Evolutionary conservation across 1,140 invertebrate species (phyloP).

Genomic region (Drosophila persimilis): DNA sequence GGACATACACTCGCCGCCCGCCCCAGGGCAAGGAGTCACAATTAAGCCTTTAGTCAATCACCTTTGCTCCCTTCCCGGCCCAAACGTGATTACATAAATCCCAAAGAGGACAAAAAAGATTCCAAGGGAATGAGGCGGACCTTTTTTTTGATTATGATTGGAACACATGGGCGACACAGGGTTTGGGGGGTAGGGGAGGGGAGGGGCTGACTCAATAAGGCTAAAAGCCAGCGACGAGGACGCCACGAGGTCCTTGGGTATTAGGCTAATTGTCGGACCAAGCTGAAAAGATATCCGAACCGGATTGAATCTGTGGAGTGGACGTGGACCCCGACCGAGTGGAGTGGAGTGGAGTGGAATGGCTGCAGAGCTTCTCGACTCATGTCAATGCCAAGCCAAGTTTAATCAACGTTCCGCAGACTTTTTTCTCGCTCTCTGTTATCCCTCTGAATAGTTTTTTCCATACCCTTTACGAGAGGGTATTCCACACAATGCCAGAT

Average conservation of each 20-base stretch:
- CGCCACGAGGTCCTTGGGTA: constrained; percentile 59
- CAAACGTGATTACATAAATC: constrained; percentile 53
- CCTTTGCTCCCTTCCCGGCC: neutral
- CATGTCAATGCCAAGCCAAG: constrained; percentile 65
- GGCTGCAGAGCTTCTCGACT: constrained; percentile 37
- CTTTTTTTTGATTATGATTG: constrained; percentile 51
- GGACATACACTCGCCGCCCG: no score
- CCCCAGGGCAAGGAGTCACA: constrained; percentile 14
- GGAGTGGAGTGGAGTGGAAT: neutral
- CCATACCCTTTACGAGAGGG: constrained; percentile 5
- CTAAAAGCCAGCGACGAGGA: constrained; percentile 61
- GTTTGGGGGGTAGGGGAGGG: neutral
- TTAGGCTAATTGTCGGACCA: constrained; percentile 72
- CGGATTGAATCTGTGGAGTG: constrained; percentile 34
- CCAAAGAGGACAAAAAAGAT: constrained; percentile 16
- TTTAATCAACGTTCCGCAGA: constrained; percentile 70
- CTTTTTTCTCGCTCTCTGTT: constrained; percentile 31
- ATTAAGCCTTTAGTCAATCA: constrained; percentile 34
- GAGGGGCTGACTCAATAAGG: constrained; percentile 57
- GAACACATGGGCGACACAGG: constrained; percentile 12
- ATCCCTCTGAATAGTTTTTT: constrained; percentile 27
- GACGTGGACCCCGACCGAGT: neutral
- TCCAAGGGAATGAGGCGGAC: constrained; percentile 6
- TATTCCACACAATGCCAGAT: no score
- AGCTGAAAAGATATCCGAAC: constrained; percentile 60